These are phyloP conservation scores for Graptemys geographica DNA, from an alignment of 2,797 vertebrate genomes.

Conservation along the genomic window DNA sequence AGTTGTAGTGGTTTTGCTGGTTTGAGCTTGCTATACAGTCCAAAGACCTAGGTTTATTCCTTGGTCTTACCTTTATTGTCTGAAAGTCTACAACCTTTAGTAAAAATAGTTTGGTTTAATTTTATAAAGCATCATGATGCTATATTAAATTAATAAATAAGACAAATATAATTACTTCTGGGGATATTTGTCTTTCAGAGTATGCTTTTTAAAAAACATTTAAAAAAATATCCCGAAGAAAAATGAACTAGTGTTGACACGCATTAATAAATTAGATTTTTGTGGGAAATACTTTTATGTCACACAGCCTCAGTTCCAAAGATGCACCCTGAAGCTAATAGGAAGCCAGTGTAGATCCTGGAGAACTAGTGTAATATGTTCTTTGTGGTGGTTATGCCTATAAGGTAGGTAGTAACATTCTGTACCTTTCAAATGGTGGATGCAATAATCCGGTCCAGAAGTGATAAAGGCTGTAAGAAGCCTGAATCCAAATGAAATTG, in stretches of 20 bases:
- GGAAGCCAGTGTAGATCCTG: neutral
- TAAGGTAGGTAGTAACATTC: neutral
- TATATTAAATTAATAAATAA: neutral
- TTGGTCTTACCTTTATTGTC: neutral
- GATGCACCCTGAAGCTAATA: neutral
- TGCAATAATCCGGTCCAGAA: neutral
- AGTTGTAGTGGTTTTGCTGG: neutral
- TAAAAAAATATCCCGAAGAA: neutral
- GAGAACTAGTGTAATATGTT: neutral
- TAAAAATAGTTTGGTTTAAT: neutral
- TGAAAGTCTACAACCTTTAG: neutral
- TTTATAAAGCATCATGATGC: neutral
- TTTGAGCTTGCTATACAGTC: neutral
- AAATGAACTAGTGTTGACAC: neutral
- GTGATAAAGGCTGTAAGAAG: too few relatives aligned
- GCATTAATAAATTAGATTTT: neutral
- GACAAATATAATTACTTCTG: neutral
- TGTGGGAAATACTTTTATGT: neutral
- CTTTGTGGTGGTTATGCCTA: neutral
- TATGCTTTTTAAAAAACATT: neutral
- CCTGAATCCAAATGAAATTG: neutral
- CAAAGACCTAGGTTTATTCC: neutral
- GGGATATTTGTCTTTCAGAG: neutral
- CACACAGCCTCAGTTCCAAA: neutral
- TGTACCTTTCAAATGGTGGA: neutral